These are phyloP conservation scores for Cryptus viduatorius DNA, from an alignment of 2,888 invertebrate genomes.

Conservation along the genomic window DNA sequence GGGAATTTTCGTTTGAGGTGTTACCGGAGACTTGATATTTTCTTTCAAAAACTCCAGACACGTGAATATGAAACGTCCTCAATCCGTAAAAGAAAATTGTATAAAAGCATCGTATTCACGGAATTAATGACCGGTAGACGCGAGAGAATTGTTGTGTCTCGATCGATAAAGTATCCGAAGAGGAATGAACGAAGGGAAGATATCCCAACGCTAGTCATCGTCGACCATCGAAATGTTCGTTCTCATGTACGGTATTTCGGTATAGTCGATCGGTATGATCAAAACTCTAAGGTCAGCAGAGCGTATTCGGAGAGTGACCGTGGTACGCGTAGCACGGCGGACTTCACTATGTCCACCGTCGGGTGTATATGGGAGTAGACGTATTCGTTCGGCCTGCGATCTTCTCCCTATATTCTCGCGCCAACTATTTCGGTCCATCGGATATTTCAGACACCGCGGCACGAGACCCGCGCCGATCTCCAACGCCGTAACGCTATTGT, in stretches of 20 bases:
- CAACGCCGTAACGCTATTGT: constrained; percentile 33
- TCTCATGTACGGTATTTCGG: constrained; percentile 42
- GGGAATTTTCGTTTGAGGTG: constrained; percentile 19
- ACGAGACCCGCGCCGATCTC: constrained; percentile 18
- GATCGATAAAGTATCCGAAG: neutral
- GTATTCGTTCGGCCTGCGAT: constrained; percentile 40
- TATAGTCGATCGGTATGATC: constrained; percentile 18
- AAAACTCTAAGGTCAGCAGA: constrained; percentile 46
- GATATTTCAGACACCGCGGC: constrained; percentile 52
- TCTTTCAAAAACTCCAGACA: neutral
- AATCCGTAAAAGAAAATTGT: neutral
- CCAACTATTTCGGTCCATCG: constrained; percentile 64
- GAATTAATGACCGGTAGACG: neutral
- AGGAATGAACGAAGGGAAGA: neutral
- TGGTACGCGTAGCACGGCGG: constrained; percentile 22
- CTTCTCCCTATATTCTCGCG: constrained; percentile 33
- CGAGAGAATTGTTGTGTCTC: neutral
- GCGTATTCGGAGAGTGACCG: constrained; percentile 45
- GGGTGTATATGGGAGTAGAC: neutral
- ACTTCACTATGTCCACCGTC: constrained; percentile 25
- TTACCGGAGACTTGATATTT: constrained; percentile 4
- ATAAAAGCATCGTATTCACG: neutral
- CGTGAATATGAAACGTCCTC: neutral
- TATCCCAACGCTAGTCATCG: neutral
- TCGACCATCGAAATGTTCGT: constrained; percentile 45